Evolutionary conservation across 2,888 invertebrate genomes (phyloP).

Genomic region (Ectobius pallidus): DNA sequence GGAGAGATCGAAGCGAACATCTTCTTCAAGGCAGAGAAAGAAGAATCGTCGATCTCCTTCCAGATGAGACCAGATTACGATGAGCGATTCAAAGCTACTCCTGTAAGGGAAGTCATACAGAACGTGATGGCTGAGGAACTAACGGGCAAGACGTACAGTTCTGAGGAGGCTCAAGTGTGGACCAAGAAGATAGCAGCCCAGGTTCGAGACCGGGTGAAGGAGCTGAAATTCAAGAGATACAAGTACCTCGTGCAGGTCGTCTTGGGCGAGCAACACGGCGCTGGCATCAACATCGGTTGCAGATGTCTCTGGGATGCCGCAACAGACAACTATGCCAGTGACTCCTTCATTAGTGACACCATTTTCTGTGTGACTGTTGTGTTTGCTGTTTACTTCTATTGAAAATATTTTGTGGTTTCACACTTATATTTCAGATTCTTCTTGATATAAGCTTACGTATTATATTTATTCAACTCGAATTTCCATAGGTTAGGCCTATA

Average conservation of each 20-base stretch:
- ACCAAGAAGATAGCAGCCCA: constrained; percentile 67
- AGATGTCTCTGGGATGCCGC: constrained; percentile 96
- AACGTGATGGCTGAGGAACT: constrained; percentile 70
- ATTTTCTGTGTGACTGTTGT: too few relatives aligned
- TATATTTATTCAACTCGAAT: too few relatives aligned
- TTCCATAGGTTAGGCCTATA: too few relatives aligned
- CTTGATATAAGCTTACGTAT: too few relatives aligned
- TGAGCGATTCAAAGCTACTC: too few relatives aligned
- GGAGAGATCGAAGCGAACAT: too few relatives aligned
- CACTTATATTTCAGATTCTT: too few relatives aligned
- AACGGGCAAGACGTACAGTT: constrained; percentile 66
- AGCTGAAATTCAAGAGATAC: constrained; percentile 71
- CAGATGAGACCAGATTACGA: too few relatives aligned
- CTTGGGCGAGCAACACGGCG: constrained; percentile 86
- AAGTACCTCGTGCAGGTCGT: constrained; percentile 89
- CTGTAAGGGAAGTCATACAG: constrained; percentile 72
- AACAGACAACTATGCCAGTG: constrained; percentile 83
- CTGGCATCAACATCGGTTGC: constrained; percentile 84
- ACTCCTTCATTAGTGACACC: constrained; percentile 79
- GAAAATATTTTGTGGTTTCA: too few relatives aligned
- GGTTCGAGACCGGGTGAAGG: constrained; percentile 65
- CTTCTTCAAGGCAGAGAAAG: too few relatives aligned
- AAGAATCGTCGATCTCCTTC: too few relatives aligned
- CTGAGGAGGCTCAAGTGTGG: constrained; percentile 68
- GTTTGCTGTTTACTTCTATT: too few relatives aligned